Evolutionary conservation across 2,797 vertebrate species (phyloP).

Genomic region (Pipistrellus pipistrellus): DNA sequence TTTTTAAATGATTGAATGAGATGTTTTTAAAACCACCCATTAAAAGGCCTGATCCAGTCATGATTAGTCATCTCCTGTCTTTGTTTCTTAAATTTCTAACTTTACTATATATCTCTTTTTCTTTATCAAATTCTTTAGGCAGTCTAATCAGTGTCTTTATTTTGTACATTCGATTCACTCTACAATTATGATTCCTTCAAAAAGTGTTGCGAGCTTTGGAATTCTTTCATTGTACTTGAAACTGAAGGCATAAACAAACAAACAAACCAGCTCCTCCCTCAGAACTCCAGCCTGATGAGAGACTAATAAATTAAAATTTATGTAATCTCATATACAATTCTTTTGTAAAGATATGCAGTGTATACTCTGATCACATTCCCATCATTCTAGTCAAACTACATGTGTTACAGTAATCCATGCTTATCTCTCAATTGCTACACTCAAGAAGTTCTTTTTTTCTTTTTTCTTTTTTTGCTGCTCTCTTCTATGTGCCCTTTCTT

Average conservation of each 20-base stretch:
- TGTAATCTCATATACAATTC: not conserved
- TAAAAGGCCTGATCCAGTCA: not conserved
- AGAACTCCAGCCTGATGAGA: not conserved
- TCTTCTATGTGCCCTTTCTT: not conserved
- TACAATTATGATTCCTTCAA: not conserved
- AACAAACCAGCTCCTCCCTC: not conserved
- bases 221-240: constrained; percentile 6
- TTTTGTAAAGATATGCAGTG: not conserved
- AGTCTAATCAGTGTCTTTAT: not conserved
- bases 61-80: not conserved
- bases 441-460: not conserved
- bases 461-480: not conserved
- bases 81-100: constrained; percentile 14
- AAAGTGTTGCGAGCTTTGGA: not conserved
- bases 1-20: not conserved
- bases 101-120: not conserved
- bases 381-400: not conserved
- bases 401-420: not conserved
- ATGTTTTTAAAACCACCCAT: not conserved
- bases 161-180: not conserved
- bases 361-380: not conserved
- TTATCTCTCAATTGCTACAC: not conserved
- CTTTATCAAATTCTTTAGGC: not conserved
- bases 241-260: not conserved
- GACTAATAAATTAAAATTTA: not conserved